Base-by-base conservation (phyloP, 2,888 invertebrate species). In the Phalera bucephala region DNA sequence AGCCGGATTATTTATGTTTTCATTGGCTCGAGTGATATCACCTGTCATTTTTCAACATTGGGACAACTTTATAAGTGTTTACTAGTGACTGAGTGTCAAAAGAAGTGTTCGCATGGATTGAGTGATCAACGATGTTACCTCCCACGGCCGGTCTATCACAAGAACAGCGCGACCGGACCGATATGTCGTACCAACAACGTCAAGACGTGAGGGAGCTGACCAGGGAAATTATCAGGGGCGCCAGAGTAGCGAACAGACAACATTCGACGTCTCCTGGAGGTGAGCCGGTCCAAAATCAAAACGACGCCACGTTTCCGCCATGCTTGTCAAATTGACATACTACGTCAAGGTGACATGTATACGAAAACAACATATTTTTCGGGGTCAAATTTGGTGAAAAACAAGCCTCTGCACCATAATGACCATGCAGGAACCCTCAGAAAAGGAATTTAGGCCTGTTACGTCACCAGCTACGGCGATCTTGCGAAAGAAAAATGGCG, bases 261-360 rank as follows among this genome's bases (percentile, higher is more conserved):
- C 69, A 73, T 42, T 81, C 86, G 46, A 75, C 85, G 69, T 89
- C 90, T 50, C 86, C 89, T 67, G 87, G 84, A 83, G 88, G 89
- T 90, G 74, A 82, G 84, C 73, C 72, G 75, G 76, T 63, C 60
- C 60, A 58, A 64, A 66, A 64, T 71, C 69, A 75, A 80, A 79
- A 78, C 80, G 88, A 89, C 88, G 90, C 88, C 89, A 89, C 89
- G 89, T 88, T 89, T 87, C 83, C 82, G 87, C 88, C 88, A 87
- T 85, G 76, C 81, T 80, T 90, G 90, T 90, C 90, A 90, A 73
- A 75, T 78, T 90, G 90, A 90, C 90, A 64, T 74, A 59, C 80
- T 81, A 84, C 74, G 90, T 90, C 90, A 90, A 88, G 84, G 81
- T 90, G 90, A 90, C 90, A 89, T 84, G 63, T 73, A 73, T 68